These are phyloP conservation scores for Notothenia rossii DNA, from an alignment of 2,113 vertebrate genomes.

Conservation along the genomic window DNA sequence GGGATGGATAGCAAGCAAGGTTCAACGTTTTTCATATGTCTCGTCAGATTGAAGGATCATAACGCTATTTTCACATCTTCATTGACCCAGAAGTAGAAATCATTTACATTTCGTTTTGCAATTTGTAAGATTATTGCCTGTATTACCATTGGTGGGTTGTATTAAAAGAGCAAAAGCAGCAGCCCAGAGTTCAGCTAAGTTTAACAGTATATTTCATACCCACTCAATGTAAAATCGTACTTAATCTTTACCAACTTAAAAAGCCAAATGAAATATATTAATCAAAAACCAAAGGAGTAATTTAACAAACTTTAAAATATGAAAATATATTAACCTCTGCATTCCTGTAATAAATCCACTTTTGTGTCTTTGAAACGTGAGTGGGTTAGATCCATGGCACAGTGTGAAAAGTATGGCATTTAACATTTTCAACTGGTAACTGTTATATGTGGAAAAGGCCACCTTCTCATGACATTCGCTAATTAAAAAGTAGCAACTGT, in stretches of 20 bases:
- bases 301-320: constrained; percentile 5
- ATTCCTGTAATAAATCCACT: background rate
- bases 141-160: background rate
- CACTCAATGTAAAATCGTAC: constrained; percentile 1
- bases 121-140: background rate
- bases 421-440: background rate
- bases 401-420: constrained; percentile 2
- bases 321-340: background rate
- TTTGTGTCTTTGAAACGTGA: background rate
- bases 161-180: background rate
- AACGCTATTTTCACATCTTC: constrained; percentile 16
- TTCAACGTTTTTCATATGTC: background rate
- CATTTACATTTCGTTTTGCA: background rate
- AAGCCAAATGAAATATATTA: background rate
- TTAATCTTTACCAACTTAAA: constrained; percentile 9
- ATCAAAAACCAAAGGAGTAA: background rate
- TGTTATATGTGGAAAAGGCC: background rate
- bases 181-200: constrained; percentile 10
- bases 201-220: background rate
- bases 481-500: background rate
- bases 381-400: background rate
- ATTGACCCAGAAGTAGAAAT: background rate
- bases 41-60: constrained; percentile 1
- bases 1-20: background rate
- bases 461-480: background rate